phyloP scores from a whole-genome alignment of 2,888 invertebrate genomes.

The Zhengitettix transpicula region DNA sequence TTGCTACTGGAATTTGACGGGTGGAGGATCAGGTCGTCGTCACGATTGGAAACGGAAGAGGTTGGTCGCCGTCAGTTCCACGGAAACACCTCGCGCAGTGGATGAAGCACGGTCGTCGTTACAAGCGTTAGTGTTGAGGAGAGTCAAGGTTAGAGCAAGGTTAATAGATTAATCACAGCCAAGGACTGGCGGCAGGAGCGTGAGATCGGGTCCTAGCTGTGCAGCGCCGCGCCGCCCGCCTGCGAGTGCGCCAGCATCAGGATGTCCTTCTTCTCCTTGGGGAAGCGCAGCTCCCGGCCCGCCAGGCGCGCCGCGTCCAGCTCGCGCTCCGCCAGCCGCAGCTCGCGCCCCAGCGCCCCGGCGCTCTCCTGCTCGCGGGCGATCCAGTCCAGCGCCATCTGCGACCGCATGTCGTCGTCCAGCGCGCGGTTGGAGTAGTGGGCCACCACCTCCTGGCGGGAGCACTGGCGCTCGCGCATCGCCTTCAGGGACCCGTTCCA shows the following conservation, averaged over 20 bases:
- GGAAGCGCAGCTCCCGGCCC: constrained; percentile 79
- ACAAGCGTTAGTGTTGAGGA: too few relatives aligned
- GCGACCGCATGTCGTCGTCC: constrained; percentile 89
- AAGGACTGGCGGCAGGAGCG: not conserved
- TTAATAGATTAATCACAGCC: too few relatives aligned
- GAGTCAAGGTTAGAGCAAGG: too few relatives aligned
- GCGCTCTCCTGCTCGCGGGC: constrained; percentile 53
- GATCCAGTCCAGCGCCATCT: constrained; percentile 93
- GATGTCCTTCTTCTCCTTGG: constrained; percentile 91
- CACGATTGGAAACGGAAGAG: too few relatives aligned
- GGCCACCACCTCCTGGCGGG: constrained; percentile 80
- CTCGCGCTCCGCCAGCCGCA: constrained; percentile 73
- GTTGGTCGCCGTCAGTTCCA: too few relatives aligned
- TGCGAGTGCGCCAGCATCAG: constrained; percentile 77
- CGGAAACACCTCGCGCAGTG: too few relatives aligned
- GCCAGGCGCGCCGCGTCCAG: constrained; percentile 71
- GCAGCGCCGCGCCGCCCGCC: constrained; percentile 25
- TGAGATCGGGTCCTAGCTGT: not conserved
- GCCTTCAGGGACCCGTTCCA: constrained; percentile 95
- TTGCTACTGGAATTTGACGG: too few relatives aligned
- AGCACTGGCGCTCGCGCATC: constrained; percentile 88
- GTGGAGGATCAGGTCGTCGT: too few relatives aligned
- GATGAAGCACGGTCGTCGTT: too few relatives aligned
- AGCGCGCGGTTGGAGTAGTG: constrained; percentile 85
- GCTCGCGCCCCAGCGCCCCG: constrained; percentile 62